These are phyloP conservation scores for Dorcus parallelipipedus DNA, from an alignment of 2,888 invertebrate species.

Conservation along the genomic window DNA sequence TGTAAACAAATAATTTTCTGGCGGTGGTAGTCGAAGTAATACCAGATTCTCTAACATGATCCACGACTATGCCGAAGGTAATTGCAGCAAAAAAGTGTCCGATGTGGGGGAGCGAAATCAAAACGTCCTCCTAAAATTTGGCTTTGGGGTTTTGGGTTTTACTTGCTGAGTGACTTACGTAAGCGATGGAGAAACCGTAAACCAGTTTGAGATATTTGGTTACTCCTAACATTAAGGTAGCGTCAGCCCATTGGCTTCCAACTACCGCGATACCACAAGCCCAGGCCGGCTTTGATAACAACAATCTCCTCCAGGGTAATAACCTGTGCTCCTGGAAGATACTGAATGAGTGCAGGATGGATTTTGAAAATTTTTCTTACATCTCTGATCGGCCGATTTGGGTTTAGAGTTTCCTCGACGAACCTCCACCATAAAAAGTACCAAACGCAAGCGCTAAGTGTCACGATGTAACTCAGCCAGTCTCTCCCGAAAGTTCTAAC, in stretches of 20 bases:
- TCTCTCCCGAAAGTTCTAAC: slow-evolving; percentile 54
- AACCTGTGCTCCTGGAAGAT: slow-evolving; percentile 43
- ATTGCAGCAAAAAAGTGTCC: slow-evolving; percentile 58
- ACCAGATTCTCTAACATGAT: slow-evolving; percentile 54
- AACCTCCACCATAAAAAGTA: slow-evolving; percentile 56
- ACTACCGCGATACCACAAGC: slow-evolving; percentile 57
- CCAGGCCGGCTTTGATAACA: slow-evolving; percentile 58
- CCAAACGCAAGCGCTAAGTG: slow-evolving; percentile 52
- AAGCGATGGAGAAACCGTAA: slow-evolving; percentile 57
- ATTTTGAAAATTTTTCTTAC: slow-evolving; percentile 28
- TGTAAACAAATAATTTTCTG: slow-evolving; percentile 56
- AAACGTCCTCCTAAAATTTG: slow-evolving; percentile 51
- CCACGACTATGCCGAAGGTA: slow-evolving; percentile 56
- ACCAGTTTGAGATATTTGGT: slow-evolving; percentile 58
- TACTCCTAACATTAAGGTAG: slow-evolving; percentile 56
- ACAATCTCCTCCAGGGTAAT: slow-evolving; percentile 54
- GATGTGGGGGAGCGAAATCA: slow-evolving; percentile 56
- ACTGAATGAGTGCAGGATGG: not conserved
- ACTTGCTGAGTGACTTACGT: slow-evolving; percentile 43
- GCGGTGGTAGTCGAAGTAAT: slow-evolving; percentile 57
- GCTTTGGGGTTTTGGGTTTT: not conserved
- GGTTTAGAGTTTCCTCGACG: slow-evolving; percentile 53
- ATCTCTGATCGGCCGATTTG: slow-evolving; percentile 48
- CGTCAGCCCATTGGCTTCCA: slow-evolving; percentile 60
- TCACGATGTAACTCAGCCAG: slow-evolving; percentile 54